phyloP scores from a whole-genome alignment of 2,888 invertebrate genomes.

The Dromius quadrimaculatus region DNA sequence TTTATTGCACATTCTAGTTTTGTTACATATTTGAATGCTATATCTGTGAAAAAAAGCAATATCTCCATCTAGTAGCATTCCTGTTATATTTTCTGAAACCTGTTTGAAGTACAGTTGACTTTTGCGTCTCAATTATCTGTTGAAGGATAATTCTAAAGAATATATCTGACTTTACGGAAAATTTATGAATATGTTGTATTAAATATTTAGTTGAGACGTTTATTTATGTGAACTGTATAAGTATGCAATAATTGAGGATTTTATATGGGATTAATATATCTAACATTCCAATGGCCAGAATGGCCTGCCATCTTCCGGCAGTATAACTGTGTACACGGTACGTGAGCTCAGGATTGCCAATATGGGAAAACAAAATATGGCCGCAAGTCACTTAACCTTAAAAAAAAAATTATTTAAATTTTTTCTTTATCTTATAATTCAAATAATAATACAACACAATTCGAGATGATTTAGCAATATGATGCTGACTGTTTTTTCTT shows the following conservation, averaged over 20 bases:
- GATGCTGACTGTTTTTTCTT: no score
- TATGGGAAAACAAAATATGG: background rate
- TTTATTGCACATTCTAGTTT: background rate
- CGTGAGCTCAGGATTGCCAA: slow-evolving; percentile 1
- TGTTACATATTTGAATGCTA: background rate
- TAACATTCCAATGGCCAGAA: background rate
- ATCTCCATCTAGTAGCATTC: slow-evolving; percentile 6
- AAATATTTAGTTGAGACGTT: slow-evolving; percentile 2
- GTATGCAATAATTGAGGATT: no score
- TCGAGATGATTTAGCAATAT: no score
- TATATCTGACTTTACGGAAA: background rate
- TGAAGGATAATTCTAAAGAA: background rate
- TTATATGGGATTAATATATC: slow-evolving; percentile 9
- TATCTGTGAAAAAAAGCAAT: background rate
- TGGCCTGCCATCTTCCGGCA: slow-evolving; percentile 12
- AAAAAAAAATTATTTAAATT: no score
- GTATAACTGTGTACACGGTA: no score
- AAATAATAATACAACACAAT: no score
- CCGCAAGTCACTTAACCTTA: no score
- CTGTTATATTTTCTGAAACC: slow-evolving; percentile 4
- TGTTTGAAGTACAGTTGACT: slow-evolving; percentile 22
- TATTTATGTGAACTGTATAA: background rate
- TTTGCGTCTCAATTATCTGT: slow-evolving; percentile 4
- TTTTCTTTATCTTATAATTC: no score
- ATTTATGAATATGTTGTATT: slow-evolving; percentile 3